Percentiles rank a stretch among this genome's conserved stretches.
These are phyloP conservation scores for Callorhinus ursinus DNA, from an alignment of 2,113 vertebrate genomes.

Conservation along the genomic window DNA sequence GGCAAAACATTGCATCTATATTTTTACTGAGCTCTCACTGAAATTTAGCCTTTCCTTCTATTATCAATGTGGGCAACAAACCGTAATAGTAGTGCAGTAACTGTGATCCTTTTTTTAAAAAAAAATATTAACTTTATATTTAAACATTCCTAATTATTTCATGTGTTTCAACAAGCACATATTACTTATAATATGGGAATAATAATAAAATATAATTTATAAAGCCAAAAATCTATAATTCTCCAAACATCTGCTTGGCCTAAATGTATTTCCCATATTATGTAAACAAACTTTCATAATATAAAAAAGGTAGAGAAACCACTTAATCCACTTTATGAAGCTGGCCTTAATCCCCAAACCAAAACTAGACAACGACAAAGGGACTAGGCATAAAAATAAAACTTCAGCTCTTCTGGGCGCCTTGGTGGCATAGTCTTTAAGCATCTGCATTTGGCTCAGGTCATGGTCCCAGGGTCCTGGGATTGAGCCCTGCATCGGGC, in stretches of 20 bases:
- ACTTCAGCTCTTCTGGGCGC: too few relatives aligned
- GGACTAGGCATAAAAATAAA: not conserved
- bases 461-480: too few relatives aligned
- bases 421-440: too few relatives aligned
- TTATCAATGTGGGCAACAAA: not conserved
- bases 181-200: not conserved
- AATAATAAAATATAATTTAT: not conserved
- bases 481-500: too few relatives aligned
- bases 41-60: not conserved
- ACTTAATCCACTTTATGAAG: not conserved
- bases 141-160: not conserved
- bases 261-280: not conserved
- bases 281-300: not conserved
- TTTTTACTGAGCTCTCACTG: not conserved
- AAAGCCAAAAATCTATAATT: not conserved
- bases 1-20: not conserved
- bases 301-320: not conserved
- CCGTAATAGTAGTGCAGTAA: not conserved
- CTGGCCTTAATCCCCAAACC: not conserved
- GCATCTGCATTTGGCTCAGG: too few relatives aligned
- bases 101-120: not conserved
- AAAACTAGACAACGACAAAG: not conserved
- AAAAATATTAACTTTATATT: not conserved
- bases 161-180: not conserved
- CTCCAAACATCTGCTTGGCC: not conserved